A percentile compares a stretch with the other conserved stretches of the same genome.
These are phyloP conservation scores for Catalaphyllia jardinei DNA, from an alignment of 64 coral and sea anemone genomes.

Conservation along the genomic window DNA sequence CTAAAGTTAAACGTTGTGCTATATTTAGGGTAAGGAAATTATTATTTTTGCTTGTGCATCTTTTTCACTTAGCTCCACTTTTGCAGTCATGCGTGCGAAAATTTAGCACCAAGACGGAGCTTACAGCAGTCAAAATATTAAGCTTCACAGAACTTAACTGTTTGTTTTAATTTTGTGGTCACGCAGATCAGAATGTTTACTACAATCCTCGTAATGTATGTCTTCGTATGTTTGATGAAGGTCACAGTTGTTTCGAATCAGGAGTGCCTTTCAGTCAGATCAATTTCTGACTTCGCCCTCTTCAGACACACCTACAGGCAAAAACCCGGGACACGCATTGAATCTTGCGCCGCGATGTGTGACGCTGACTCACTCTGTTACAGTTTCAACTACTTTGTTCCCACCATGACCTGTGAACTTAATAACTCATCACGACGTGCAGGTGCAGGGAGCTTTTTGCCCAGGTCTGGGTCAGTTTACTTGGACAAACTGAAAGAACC, in stretches of 20 bases:
- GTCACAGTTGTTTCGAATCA: neutral
- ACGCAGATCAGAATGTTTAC: neutral
- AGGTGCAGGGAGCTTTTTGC: neutral
- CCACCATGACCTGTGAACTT: neutral
- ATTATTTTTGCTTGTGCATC: too few relatives aligned
- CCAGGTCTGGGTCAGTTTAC: neutral
- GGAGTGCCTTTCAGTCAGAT: neutral
- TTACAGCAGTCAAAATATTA: too few relatives aligned
- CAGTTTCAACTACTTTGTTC: constrained; percentile 8
- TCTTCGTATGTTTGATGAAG: neutral
- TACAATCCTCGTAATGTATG: neutral
- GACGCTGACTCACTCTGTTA: constrained; percentile 1
- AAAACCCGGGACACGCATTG: constrained; percentile 1
- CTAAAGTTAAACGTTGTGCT: too few relatives aligned
- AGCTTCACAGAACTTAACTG: neutral
- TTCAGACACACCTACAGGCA: neutral
- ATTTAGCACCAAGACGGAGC: too few relatives aligned
- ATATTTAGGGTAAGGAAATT: too few relatives aligned
- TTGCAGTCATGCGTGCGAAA: too few relatives aligned
- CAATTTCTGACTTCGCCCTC: neutral
- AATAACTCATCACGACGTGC: neutral
- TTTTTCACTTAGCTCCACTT: too few relatives aligned
- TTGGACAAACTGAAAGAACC: neutral
- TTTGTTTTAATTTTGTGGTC: neutral
- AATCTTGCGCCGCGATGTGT: neutral